Evolutionary conservation across 2,113 vertebrate genomes (phyloP), one percentile per base, ranked within the genome.

Genomic region (Andinoacara biseriatus): DNA sequence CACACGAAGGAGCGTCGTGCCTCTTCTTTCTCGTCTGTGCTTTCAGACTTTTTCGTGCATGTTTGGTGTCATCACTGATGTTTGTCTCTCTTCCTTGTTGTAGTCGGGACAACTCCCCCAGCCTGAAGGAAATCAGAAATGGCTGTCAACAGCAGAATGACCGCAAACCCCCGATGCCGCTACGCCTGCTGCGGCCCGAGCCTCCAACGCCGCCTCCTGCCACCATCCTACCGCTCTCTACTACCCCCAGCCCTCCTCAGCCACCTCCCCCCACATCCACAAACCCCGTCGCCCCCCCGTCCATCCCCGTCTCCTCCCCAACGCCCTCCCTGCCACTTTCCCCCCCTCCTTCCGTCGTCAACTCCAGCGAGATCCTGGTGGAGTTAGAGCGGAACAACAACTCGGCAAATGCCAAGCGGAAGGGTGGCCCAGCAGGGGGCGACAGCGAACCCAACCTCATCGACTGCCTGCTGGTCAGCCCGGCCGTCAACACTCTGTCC

Each of bases 391-490:
- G 97, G 60, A 97, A 96, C 96, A 99, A 99, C 96, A 97, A 97
- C 22, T 94, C 96, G 7, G 95, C 97, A 90, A 98, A 98, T 88
- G 94, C 97, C 79, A 96, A 97, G 87, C 95, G 96, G 92, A 98
- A 97, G 5, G 96, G 94, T 90, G 97, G 87, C 92, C 97, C 96
- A 0, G 91, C 90, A 0, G 97, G 97, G 83, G 96, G 96, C 0
- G 97, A 99, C 96, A 98, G 97, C 1, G 98, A 99, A 91, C 98
- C 97, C 91, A 99, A 98, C 96, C 96, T 99, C 77, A 99, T 99
- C 38, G 98, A 99, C 96, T 99, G 98, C 91, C 95, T 99, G 91
- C 96, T 99, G 96, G 98, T 99, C 95, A 99, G 98, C 94, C 98
- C 98, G 0, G 96, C 97, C 24, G 96, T 97, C 93, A 99, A 96